A percentile compares a stretch with the other conserved stretches of the same genome.
phyloP scores from a whole-genome alignment of 2,113 vertebrate genomes.

The Lophura nycthemera region DNA sequence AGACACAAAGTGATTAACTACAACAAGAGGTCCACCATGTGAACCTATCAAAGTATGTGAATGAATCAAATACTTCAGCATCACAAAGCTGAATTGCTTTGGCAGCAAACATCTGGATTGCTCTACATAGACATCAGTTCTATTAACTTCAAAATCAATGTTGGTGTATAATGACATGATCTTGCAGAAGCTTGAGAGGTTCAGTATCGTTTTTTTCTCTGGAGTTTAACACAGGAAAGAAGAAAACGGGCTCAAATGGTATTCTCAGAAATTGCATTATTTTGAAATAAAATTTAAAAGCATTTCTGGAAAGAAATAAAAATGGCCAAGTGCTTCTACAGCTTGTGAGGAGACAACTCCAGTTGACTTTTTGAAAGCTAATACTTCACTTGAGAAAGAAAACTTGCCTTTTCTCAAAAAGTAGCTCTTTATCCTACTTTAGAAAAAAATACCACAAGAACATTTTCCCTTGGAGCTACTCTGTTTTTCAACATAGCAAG shows the following conservation, averaged over 20 bases:
- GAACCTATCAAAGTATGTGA: not conserved
- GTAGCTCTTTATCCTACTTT: not conserved
- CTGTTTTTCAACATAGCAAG: not conserved
- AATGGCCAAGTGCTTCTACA: not conserved
- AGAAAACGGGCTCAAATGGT: not conserved
- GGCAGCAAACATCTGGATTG: not conserved
- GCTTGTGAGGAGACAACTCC: not conserved
- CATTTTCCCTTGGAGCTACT: not conserved
- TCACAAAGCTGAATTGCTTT: not conserved
- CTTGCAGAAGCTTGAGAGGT: not conserved
- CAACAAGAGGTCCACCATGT: not conserved
- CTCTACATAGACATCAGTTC: not conserved
- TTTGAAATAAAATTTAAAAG: not conserved
- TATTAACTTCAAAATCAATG: not conserved
- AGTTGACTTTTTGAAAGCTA: not conserved
- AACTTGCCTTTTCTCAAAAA: not conserved
- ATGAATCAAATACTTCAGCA: not conserved
- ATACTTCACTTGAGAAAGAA: not conserved
- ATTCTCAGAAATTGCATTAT: not conserved
- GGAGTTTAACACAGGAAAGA: not conserved
- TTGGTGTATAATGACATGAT: not conserved
- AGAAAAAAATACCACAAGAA: not conserved
- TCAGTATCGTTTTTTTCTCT: not conserved
- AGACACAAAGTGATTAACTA: not conserved
- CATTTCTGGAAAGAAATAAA: not conserved